phyloP scores from a whole-genome alignment of 2,113 vertebrate genomes.

The Casuarius casuarius region DNA sequence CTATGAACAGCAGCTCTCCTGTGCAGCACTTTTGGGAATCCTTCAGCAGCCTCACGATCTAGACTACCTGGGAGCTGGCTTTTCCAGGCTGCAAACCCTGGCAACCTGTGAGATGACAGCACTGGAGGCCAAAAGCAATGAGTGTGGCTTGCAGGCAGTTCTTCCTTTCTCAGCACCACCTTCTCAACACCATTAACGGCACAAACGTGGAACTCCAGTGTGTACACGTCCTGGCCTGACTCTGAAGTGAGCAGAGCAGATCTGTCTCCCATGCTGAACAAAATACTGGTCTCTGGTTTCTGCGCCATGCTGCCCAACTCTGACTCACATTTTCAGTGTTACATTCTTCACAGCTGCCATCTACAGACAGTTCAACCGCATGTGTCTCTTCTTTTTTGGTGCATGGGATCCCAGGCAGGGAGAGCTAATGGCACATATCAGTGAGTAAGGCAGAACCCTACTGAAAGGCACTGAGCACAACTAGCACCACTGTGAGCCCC shows the following conservation, averaged over 20 bases:
- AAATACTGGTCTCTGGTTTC: fast-evolving
- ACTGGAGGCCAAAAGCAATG: background rate
- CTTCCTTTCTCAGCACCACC: background rate
- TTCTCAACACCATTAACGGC: background rate
- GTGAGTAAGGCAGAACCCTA: background rate
- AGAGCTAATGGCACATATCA: fast-evolving
- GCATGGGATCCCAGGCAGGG: background rate
- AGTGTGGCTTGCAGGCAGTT: background rate
- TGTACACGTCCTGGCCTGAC: background rate
- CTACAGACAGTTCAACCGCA: background rate
- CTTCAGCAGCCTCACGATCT: background rate
- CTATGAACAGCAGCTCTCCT: background rate
- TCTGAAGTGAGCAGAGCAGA: background rate
- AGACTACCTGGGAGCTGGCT: background rate
- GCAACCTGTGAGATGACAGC: background rate
- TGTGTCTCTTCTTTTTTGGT: background rate
- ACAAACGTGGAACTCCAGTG: background rate
- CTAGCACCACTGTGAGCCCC: background rate
- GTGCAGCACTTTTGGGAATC: background rate
- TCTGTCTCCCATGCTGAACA: background rate
- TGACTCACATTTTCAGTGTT: background rate
- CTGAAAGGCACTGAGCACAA: background rate
- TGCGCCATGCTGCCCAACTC: background rate
- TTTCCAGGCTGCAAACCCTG: background rate
- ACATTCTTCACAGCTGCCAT: background rate